Evolutionary conservation across 2,113 vertebrate species (phyloP), one percentile per base, ranked within the genome.

Genomic region (Cynoglossus semilaevis): DNA sequence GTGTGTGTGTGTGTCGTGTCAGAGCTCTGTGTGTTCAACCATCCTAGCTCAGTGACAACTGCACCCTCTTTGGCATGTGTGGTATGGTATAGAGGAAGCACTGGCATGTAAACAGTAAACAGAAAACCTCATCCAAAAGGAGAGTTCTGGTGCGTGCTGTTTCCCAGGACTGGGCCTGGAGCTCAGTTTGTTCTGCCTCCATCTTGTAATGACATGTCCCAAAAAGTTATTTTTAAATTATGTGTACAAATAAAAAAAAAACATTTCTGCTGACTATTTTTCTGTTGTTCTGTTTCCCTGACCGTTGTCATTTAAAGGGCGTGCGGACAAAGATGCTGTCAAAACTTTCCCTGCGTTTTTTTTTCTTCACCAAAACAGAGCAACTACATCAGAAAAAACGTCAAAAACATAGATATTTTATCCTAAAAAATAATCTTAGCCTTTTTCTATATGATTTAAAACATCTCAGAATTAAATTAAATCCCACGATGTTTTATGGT

Each of bases 51-150:
- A 58, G 73, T 72, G 85, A 80, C 70, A 81, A 78, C 67, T 49
- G 51, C 61, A 70, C 70, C 62, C 63, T 85, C 70, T 70, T 74
- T 81, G 85, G 85, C 75, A 88, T 81, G 76, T 63, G 62, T 48
- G 72, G 69, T 75, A 85, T 80, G 80, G 83, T 84, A 85, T 84
- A 74, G 83, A 87, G 72, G 77, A 70, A 83, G 78, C 64, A 17
- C 15, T 56, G 79, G 82, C 68, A 74, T 80, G 80, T 62, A 66
- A 29, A 78, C 73, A 76, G 76, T 81, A 88, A 85, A 87, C 85
- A 86, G 81, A 89, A 77, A 68, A 66, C 62, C 50, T 58, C 68
- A 56, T 61, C 79, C 85, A 76, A 87, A 82, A 86, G 82, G 77
- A 79, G 73, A 60, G 70, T 47, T 41, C 75, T 57, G 59, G 52